Evolutionary conservation across 2,888 invertebrate genomes (phyloP).

Genomic region (Cabera pusaria): DNA sequence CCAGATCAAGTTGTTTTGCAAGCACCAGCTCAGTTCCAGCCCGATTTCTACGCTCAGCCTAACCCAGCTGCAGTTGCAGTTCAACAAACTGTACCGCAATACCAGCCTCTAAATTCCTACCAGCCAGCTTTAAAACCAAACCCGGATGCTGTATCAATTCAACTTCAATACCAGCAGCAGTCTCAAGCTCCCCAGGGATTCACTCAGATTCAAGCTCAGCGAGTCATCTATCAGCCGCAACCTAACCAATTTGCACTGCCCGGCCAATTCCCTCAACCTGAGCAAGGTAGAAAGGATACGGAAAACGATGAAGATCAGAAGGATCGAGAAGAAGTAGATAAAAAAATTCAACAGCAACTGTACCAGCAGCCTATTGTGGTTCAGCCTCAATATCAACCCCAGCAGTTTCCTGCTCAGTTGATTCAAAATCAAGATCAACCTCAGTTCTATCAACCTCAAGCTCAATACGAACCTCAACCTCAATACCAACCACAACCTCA

Average conservation of each 20-base stretch:
- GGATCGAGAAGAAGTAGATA: slow-evolving; percentile 11
- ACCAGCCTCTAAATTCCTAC: slow-evolving; percentile 32
- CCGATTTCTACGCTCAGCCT: slow-evolving; percentile 29
- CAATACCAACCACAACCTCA: slow-evolving; percentile 8
- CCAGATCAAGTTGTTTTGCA: slow-evolving; percentile 28
- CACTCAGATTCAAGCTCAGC: slow-evolving; percentile 48
- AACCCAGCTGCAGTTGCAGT: slow-evolving; percentile 28
- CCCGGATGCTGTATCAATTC: slow-evolving; percentile 27
- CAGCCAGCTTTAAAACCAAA: slow-evolving; percentile 28
- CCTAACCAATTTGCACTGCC: slow-evolving; percentile 3
- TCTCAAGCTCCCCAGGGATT: slow-evolving; percentile 41
- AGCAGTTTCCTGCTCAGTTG: slow-evolving; percentile 25
- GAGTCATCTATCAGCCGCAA: slow-evolving; percentile 34
- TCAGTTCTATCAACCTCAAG: slow-evolving; percentile 23
- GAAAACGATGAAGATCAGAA: slow-evolving; percentile 24
- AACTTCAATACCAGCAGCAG: slow-evolving; percentile 31
- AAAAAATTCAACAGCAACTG: slow-evolving; percentile 27
- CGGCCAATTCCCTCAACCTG: slow-evolving; percentile 7
- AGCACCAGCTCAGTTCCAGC: slow-evolving; percentile 33
- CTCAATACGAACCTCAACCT: slow-evolving; percentile 4
- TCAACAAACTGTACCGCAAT: slow-evolving; percentile 33
- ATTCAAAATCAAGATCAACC: slow-evolving; percentile 20
- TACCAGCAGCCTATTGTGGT: slow-evolving; percentile 33
- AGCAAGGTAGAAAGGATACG: slow-evolving; percentile 19
- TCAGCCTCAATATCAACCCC: slow-evolving; percentile 17